Conservation (phyloP, 1,140 invertebrate genomes). For the Stratiolaelaps scimitus region DNA sequence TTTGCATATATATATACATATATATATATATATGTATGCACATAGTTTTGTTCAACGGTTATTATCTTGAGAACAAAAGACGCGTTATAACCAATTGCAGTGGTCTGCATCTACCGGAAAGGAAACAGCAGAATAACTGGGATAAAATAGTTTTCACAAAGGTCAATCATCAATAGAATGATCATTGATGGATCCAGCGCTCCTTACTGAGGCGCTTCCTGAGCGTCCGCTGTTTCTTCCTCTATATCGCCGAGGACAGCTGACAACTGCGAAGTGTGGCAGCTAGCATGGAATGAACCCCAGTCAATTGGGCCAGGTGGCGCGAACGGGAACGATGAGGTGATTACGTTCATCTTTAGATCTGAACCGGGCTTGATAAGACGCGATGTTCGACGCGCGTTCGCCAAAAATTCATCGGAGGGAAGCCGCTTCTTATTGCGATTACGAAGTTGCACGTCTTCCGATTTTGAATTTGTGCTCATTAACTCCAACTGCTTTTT, state of each 20-base stretch:
- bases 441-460: neutral
- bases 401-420: constrained; percentile 40
- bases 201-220: too few species aligned
- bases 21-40: too few species aligned
- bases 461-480: constrained; percentile 18
- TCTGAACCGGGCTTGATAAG: constrained; percentile 36
- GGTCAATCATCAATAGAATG: too few species aligned
- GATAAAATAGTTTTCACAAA: too few species aligned
- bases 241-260: constrained; percentile 12
- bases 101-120: too few species aligned
- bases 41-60: too few species aligned
- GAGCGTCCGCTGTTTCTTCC: neutral
- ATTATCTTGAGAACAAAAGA: too few species aligned
- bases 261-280: constrained; percentile 16
- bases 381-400: constrained; percentile 36
- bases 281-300: constrained; percentile 31
- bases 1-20: too few species aligned
- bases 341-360: constrained; percentile 35
- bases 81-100: too few species aligned
- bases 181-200: too few species aligned
- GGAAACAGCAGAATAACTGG: too few species aligned
- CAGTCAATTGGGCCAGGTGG: constrained; percentile 36
- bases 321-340: constrained; percentile 42
- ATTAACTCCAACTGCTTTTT: constrained; percentile 33
- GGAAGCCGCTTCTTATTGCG: constrained; percentile 37